A percentile compares a stretch with the other conserved stretches of the same genome.
phyloP scores from a whole-genome alignment of 2,113 vertebrate genomes.

The Triplophysa siluroides region DNA sequence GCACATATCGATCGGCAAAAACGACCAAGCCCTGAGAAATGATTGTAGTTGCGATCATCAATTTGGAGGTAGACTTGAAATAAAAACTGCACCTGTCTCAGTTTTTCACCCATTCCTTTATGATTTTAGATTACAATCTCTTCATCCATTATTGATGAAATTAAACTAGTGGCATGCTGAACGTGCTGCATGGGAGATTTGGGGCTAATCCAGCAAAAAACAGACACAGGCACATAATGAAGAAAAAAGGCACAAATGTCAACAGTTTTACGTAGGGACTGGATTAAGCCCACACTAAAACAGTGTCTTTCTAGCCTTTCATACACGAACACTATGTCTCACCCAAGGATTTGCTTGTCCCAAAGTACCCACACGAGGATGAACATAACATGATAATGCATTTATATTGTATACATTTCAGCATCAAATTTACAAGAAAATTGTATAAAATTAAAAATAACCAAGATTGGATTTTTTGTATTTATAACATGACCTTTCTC shows the following conservation, averaged over 20 bases:
- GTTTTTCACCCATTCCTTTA: slow-evolving; percentile 65
- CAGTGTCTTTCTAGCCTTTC: slow-evolving; percentile 28
- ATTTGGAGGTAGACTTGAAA: slow-evolving; percentile 49
- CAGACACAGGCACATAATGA: slow-evolving; percentile 99
- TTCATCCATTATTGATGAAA: slow-evolving; percentile 99
- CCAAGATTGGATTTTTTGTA: not conserved
- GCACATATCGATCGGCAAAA: slow-evolving; percentile 21
- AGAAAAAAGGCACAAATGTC: slow-evolving; percentile 99
- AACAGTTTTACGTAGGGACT: slow-evolving; percentile 99
- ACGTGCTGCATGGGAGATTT: slow-evolving; percentile 99
- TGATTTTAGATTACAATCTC: slow-evolving; percentile 94
- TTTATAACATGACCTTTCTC: slow-evolving; percentile 24
- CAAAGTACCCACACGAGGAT: not conserved
- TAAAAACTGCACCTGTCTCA: slow-evolving; percentile 62
- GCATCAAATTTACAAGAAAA: slow-evolving; percentile 2
- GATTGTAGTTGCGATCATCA: slow-evolving; percentile 43
- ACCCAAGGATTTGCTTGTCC: slow-evolving; percentile 69
- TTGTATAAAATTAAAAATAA: not conserved
- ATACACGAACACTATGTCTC: slow-evolving; percentile 71
- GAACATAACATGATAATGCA: not conserved
- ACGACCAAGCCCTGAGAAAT: slow-evolving; percentile 32
- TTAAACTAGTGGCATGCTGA: slow-evolving; percentile 99
- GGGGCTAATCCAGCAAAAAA: slow-evolving; percentile 99
- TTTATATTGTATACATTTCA: no score
- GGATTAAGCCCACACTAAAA: slow-evolving; percentile 84